Conservation (phyloP, 2,888 invertebrate species). For the Listrodromus nycthemerus region DNA sequence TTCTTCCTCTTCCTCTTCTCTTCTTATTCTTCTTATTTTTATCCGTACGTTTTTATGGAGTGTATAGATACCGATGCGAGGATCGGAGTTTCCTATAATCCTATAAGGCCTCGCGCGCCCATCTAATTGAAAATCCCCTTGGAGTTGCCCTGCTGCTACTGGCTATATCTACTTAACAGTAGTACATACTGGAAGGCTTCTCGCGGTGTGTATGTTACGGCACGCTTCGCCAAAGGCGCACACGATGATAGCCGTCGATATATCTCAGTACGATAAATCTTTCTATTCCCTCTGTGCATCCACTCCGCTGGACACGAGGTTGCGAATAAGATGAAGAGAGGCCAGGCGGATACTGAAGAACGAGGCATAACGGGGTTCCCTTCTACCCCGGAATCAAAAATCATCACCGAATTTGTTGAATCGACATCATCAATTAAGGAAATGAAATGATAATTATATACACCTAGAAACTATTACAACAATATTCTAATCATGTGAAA, state of each 20-base stretch:
- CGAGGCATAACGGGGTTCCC: no score
- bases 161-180: constrained; percentile 22
- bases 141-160: constrained; percentile 26
- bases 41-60: constrained; percentile 27
- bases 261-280: constrained; percentile 59
- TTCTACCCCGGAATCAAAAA: no score
- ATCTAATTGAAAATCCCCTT: constrained; percentile 65
- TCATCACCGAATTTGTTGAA: no score
- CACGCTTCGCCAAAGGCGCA: constrained; percentile 56
- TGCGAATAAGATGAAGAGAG: constrained; percentile 11
- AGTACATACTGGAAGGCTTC: background rate
- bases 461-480: no score
- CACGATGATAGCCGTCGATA: constrained; percentile 59
- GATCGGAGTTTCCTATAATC: constrained; percentile 54
- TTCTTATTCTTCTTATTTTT: constrained; percentile 1
- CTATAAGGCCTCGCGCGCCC: constrained; percentile 58
- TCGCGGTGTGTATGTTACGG: constrained; percentile 34
- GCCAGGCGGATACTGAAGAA: no score
- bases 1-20: constrained; percentile 20
- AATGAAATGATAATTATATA: no score
- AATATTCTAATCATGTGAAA: no score
- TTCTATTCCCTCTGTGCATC: constrained; percentile 30
- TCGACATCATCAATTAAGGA: no score
- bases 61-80: constrained; percentile 12
- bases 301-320: constrained; percentile 10